Evolutionary conservation across 1,140 invertebrate species (phyloP), one percentile per base, ranked within the genome.

Genomic region (Hycleus cichorii): DNA sequence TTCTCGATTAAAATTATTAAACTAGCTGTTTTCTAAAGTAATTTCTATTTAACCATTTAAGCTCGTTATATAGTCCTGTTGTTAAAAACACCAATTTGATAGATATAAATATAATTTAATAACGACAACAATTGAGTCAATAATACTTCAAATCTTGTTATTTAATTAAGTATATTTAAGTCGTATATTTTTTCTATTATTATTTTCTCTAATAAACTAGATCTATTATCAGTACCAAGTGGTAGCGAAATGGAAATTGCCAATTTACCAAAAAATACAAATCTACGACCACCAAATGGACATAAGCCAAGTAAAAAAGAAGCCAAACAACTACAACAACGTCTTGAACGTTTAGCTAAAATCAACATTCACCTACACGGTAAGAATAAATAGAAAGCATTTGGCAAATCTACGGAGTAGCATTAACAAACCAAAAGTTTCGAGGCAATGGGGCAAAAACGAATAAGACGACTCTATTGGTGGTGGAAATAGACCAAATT

Each of bases 291-390:
- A 27, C 62, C 63, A 26, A 54, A 59, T 45, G 63, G 63, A 40
- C 68, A 70, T 60, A 74, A 74, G 64, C 64, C 68, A 9, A 69
- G 78, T 57, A 83, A 83, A 69, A 83, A 82, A 65, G 78, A 81
- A 68, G 72, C 76, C 10, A 81, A 80, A 70, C 75, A 82, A 63
- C 79, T 80, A 57, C 81, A 83, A 48, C 81, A 81, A 58, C 79
- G 82, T 63, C 76, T 89, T 56, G 86, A 90, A 66, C 87, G 87
- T 76, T 79, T 90, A 65, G 82, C 83, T 63, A 85, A 88, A 76
- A 85, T 91, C 79, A 91, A 89, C 80, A 89, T 91, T 73, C 90
- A 93, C 75, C 80, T 90, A 70, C 89, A 92, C 78, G 91, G 91
- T 93, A 87, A 78, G 78, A 70, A 58, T 50, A 39, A 49, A 12